Evolutionary conservation across 2,113 vertebrate species (phyloP), one percentile per base, ranked within the genome.

Genomic region (Neodontobutis hainanensis): DNA sequence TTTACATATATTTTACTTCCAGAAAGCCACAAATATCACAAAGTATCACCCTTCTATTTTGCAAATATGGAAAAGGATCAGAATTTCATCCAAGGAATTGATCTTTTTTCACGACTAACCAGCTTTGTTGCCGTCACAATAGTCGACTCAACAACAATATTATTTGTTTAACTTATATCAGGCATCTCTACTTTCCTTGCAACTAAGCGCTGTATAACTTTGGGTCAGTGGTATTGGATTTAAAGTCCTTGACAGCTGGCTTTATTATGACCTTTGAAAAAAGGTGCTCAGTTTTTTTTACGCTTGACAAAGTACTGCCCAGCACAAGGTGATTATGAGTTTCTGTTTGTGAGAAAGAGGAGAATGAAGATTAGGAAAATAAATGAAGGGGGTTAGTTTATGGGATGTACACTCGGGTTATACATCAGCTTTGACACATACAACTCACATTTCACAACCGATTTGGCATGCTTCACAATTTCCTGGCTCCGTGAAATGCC

Each of bases 251-350:
- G 62, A 73, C 70, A 46, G 49, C 63, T 44, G 66, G 50, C 61
- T 75, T 73, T 53, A 80, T 79, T 27, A 42, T 70, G 77, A 85
- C 81, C 81, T 77, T 81, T 82, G 78, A 85, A 45, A 48, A 42
- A 70, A 56, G 51, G 66, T 49, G 49, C 15, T 61, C 40, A 32
- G 57, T 45, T 62, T 68, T 76, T 45, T 34, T 56, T 9, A 36
- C 51, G 19, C 55, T 67, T 63, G 66, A 68, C 49, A 66, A 77
- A 77, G 67, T 14, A 38, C 65, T 43, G 66, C 38, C 38, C 66
- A 82, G 58, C 74, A 60, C 49, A 11, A 60, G 65, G 11, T 43
- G 51, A 45, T 71, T 74, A 78, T 75, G 74, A 70, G 68, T 70
- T 68, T 70, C 11, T 47, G 46, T 8, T 11, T 9, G 46, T 46